phyloP scores from a whole-genome alignment of 2,113 vertebrate species.

The Xerus inauris region DNA sequence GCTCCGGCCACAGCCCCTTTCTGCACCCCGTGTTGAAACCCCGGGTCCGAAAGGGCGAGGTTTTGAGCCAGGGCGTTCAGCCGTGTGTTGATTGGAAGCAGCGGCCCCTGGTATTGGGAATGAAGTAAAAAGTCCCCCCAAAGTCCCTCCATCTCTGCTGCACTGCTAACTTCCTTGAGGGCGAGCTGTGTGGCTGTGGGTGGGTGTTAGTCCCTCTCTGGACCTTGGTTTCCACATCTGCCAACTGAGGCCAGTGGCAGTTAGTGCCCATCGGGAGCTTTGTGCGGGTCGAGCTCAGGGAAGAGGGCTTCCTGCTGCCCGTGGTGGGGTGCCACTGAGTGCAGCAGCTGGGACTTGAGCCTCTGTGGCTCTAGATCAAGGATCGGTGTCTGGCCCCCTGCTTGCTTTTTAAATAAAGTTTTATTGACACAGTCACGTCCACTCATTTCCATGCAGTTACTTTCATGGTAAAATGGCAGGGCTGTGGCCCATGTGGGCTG shows the following conservation, averaged over 20 bases:
- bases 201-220: background rate
- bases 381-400: background rate
- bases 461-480: rapidly evolving
- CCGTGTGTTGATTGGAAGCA: no score
- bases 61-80: background rate
- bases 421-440: background rate
- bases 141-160: rapidly evolving
- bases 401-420: background rate
- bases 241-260: no score
- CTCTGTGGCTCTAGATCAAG: no score
- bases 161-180: background rate
- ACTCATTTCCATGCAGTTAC: background rate
- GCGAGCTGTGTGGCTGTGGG: background rate
- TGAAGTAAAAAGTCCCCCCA: no score
- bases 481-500: background rate
- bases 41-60: background rate
- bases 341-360: background rate
- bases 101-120: no score
- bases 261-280: rapidly evolving
- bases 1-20: background rate
- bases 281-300: rapidly evolving
- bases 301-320: background rate
- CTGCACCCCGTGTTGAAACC: background rate
- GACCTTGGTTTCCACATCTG: no score
- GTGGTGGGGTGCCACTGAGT: rapidly evolving